Conservation (phyloP, 2,888 invertebrate species). For the Brachynemurus nebulosus region DNA sequence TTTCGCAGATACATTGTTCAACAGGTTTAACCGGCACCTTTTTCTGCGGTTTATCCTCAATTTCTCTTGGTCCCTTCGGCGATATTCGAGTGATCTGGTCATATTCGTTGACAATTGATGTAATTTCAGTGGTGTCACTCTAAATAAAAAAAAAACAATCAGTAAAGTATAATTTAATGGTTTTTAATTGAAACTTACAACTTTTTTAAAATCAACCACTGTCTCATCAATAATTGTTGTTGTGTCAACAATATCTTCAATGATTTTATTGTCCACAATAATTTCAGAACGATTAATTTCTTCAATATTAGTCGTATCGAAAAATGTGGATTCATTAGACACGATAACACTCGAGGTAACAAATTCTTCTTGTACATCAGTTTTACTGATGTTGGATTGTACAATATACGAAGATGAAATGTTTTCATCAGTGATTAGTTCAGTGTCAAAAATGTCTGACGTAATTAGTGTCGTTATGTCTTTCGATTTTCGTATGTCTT, state of each 20-base stretch:
- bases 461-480: not conserved
- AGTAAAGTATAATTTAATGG: not conserved
- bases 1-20: slow-evolving; percentile 80
- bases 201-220: slow-evolving; percentile 1
- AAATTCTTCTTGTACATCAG: slow-evolving; percentile 9
- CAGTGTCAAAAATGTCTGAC: not conserved
- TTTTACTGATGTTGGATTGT: slow-evolving; percentile 9
- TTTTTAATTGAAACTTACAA: slow-evolving; percentile 5
- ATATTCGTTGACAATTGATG: not conserved
- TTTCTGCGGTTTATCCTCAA: slow-evolving; percentile 4
- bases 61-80: slow-evolving; percentile 8
- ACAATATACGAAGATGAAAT: slow-evolving; percentile 2
- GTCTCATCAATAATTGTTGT: slow-evolving; percentile 4
- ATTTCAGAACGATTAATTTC: slow-evolving; percentile 3
- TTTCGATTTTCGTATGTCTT: slow-evolving; percentile 6
- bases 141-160: not conserved
- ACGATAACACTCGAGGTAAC: not conserved
- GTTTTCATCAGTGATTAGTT: slow-evolving; percentile 1
- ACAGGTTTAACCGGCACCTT: slow-evolving; percentile 35
- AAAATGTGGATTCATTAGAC: not conserved
- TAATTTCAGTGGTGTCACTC: not conserved
- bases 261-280: not conserved
- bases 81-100: not conserved
- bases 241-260: slow-evolving; percentile 2
- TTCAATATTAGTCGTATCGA: not conserved